These are phyloP conservation scores for Cataglyphis albicans DNA, from an alignment of 2,888 invertebrate species.

Conservation along the genomic window DNA sequence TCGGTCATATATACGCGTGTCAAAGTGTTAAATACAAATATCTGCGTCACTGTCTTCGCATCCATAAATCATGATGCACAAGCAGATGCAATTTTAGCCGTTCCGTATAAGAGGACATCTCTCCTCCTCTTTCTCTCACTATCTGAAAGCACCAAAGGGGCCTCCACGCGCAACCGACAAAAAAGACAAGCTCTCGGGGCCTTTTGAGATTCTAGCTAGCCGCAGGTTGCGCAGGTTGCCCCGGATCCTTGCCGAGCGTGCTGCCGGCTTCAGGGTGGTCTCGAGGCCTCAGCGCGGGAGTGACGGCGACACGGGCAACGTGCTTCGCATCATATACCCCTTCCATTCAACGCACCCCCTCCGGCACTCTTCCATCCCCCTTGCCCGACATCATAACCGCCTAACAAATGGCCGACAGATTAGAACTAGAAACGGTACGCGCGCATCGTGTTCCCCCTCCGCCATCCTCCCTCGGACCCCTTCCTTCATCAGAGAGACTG, in stretches of 20 bases:
- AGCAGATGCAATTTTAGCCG: conserved; percentile 42
- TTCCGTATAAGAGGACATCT: conserved; percentile 18
- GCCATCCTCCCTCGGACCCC: conserved; percentile 54
- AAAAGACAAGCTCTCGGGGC: background rate
- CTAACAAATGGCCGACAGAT: conserved; percentile 85
- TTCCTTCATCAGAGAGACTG: conserved; percentile 66
- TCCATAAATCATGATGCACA: conserved; percentile 35
- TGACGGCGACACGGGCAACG: conserved; percentile 80
- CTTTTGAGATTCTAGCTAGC: conserved; percentile 56
- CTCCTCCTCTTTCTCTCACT: conserved; percentile 35
- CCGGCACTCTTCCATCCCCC: conserved; percentile 63
- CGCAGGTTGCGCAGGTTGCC: conserved; percentile 74
- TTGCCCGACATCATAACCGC: conserved; percentile 79
- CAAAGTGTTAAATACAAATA: conserved; percentile 49
- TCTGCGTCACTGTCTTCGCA: conserved; percentile 28
- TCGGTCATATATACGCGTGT: background rate
- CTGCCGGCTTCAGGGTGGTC: conserved; percentile 82
- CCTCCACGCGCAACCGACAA: conserved; percentile 8
- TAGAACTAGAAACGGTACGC: conserved; percentile 82
- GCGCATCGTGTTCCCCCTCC: conserved; percentile 58
- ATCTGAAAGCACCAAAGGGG: conserved; percentile 23
- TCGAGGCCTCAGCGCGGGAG: conserved; percentile 74
- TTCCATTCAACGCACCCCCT: conserved; percentile 65
- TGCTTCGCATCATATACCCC: conserved; percentile 76
- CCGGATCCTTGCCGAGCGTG: conserved; percentile 60